Conservation (phyloP, 2,888 invertebrate genomes). For the Caradrina clavipalpis region DNA sequence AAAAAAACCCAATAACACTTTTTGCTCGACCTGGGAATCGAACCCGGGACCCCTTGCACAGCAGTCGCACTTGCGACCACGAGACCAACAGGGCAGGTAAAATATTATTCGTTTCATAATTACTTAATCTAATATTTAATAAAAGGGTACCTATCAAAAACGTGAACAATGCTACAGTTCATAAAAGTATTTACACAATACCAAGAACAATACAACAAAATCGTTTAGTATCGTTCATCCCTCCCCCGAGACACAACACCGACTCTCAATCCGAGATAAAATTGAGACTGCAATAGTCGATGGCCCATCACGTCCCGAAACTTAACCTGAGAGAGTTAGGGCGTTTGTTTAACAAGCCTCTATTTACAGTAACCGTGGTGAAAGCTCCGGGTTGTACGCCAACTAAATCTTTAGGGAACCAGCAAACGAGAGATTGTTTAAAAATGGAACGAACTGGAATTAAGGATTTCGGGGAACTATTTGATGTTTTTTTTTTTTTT, state of each 20-base stretch:
- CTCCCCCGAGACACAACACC: conserved; percentile 14
- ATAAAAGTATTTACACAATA: neutral
- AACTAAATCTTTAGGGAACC: conserved; percentile 69
- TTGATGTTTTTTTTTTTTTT: conserved; percentile 11
- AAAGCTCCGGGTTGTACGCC: conserved; percentile 45
- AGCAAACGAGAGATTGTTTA: conserved; percentile 52
- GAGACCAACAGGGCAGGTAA: too few species aligned
- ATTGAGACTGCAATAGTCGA: conserved; percentile 47
- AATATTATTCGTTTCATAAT: too few species aligned
- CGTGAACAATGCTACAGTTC: too few species aligned
- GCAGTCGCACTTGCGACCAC: too few species aligned
- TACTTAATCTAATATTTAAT: too few species aligned
- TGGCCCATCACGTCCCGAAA: conserved; percentile 63
- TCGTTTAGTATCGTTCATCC: conserved; percentile 20
- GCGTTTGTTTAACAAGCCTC: conserved; percentile 68
- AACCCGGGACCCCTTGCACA: too few species aligned
- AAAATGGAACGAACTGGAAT: conserved; percentile 21
- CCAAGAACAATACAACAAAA: neutral
- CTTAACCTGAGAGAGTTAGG: conserved; percentile 55
- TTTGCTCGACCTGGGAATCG: too few species aligned
- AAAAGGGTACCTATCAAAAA: too few species aligned
- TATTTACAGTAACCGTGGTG: conserved; percentile 61
- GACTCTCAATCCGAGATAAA: conserved; percentile 37
- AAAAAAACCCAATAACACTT: too few species aligned
- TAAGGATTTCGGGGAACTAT: neutral